phyloP scores from a whole-genome alignment of 1,140 invertebrate genomes.

The Drosophila subobscura region DNA sequence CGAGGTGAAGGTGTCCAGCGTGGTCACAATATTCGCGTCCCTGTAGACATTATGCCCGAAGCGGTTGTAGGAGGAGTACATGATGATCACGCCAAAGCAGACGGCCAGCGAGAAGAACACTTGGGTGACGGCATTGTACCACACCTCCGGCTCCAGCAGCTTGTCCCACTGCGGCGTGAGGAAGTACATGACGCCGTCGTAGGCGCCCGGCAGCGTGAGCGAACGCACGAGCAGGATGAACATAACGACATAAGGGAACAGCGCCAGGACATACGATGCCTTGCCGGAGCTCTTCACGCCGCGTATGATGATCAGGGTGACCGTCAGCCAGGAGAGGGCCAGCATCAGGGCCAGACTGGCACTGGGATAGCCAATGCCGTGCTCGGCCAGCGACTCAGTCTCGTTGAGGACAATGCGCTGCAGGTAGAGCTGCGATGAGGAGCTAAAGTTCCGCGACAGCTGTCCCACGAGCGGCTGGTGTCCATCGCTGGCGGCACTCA shows the following conservation, averaged over 20 bases:
- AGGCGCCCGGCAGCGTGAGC: slow-evolving; percentile 90
- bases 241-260: slow-evolving; percentile 94
- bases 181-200: slow-evolving; percentile 90
- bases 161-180: slow-evolving; percentile 89
- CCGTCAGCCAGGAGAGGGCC: slow-evolving; percentile 75
- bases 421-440: slow-evolving; percentile 36
- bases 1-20: slow-evolving; percentile 91
- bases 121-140: slow-evolving; percentile 90
- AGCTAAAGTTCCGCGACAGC: slow-evolving; percentile 16
- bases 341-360: slow-evolving; percentile 91
- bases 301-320: slow-evolving; percentile 91
- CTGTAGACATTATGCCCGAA: slow-evolving; percentile 91
- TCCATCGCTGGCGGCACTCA: slow-evolving; percentile 10
- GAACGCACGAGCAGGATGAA: slow-evolving; percentile 89
- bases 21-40: slow-evolving; percentile 90
- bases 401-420: slow-evolving; percentile 89
- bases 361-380: slow-evolving; percentile 89
- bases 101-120: slow-evolving; percentile 88
- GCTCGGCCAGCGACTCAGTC: slow-evolving; percentile 86
- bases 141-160: slow-evolving; percentile 88
- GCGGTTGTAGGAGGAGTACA: slow-evolving; percentile 93
- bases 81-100: slow-evolving; percentile 92
- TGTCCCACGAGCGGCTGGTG: slow-evolving; percentile 37
- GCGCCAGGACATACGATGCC: slow-evolving; percentile 92
- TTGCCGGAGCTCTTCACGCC: slow-evolving; percentile 91